Evolutionary conservation across 2,113 vertebrate species (phyloP), one percentile per base, ranked within the genome.

Genomic region (Psilopsiagon aurifrons): DNA sequence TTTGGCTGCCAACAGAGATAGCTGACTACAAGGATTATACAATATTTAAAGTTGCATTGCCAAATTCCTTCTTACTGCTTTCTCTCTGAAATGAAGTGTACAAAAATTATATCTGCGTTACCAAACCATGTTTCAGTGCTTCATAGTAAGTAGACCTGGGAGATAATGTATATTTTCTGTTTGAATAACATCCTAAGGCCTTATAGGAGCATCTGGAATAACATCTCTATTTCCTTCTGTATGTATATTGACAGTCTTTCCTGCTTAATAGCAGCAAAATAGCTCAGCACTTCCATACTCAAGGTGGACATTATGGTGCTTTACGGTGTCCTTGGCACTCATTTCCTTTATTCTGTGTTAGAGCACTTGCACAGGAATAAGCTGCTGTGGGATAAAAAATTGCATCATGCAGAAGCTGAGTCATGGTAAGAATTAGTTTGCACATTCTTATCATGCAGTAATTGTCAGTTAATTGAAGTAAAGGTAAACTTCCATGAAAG

Each of bases 41-140:
- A 95, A 84, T 92, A 95, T 95, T 95, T 89, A 95, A 95, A 94
- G 35, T 39, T 60, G 5, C 47, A 92, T 81, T 84, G 52, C 43
- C 69, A 89, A 89, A 82, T 89, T 94, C 83, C 15, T 17, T 92
- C 87, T 84, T 57, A 78, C 73, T 2, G 10, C 35, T 85, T 90
- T 57, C 31, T 74, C 69, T 68, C 62, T 64, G 51, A 86, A 86
- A 78, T 10, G 17, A 78, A 67, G 11, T 9, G 6, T 15, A 84
- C 18, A 68, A 71, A 93, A 95, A 68, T 51, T 75, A 55, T 17
- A 95, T 4, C 20, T 82, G 22, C 47, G 15, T 79, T 84, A 39
- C 41, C 77, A 91, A 91, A 79, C 5, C 23, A 24, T 1, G 0
- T 31, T 80, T 75, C 49, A 62, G 39, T 83, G 17, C 6, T 90